Evolutionary conservation across 2,888 invertebrate genomes (phyloP).

Genomic region (Agrochola lychnidis): DNA sequence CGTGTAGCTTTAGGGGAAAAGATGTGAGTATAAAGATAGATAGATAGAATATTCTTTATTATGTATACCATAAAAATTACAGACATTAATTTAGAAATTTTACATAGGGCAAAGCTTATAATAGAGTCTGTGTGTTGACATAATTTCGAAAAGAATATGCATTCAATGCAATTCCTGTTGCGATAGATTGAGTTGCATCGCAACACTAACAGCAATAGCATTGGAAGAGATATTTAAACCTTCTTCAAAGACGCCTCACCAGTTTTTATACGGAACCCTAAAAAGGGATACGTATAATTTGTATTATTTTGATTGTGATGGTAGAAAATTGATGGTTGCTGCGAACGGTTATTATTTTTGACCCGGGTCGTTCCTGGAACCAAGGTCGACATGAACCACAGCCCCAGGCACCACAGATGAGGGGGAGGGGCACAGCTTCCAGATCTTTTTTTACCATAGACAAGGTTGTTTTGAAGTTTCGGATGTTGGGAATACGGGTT

Average conservation of each 20-base stretch:
- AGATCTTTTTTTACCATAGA: constrained; percentile 74
- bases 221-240: neutral
- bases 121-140: no score
- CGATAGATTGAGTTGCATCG: no score
- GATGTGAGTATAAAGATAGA: no score
- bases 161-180: no score
- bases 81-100: no score
- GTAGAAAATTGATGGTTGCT: constrained; percentile 83
- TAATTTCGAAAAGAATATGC: no score
- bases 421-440: constrained; percentile 78
- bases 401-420: constrained; percentile 80
- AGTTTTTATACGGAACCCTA: constrained; percentile 59
- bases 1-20: neutral
- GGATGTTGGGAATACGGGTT: constrained; percentile 60
- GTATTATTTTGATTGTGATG: constrained; percentile 87
- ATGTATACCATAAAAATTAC: no score
- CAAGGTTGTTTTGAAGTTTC: constrained; percentile 71
- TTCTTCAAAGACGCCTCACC: constrained; percentile 12
- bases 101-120: no score
- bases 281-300: constrained; percentile 82
- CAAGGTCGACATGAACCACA: constrained; percentile 76
- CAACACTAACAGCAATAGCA: no score
- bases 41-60: no score
- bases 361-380: constrained; percentile 80
- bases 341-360: constrained; percentile 79